Conservation (phyloP, 2,113 vertebrate species). For the Athene cunicularia region DNA sequence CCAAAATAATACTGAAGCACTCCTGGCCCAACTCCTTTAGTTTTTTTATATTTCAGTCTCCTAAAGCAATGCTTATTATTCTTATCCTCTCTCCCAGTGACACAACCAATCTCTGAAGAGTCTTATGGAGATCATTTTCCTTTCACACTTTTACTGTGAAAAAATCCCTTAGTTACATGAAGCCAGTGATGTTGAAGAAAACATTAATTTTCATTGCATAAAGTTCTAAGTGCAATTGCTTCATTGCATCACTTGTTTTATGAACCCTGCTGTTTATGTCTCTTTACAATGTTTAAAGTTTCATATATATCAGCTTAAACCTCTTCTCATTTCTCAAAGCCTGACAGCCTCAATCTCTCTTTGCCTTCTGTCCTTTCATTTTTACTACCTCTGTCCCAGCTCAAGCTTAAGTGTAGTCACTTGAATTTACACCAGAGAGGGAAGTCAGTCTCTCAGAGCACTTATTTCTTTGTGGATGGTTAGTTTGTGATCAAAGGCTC, state of each 20-base stretch:
- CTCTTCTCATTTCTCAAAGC: background rate
- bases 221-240: background rate
- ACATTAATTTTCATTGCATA: background rate
- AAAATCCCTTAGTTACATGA: background rate
- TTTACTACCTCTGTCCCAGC: background rate
- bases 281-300: background rate
- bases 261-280: background rate
- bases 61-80: background rate
- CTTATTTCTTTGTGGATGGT: background rate
- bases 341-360: background rate
- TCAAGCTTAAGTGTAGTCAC: background rate
- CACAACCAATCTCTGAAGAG: background rate
- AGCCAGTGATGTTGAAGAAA: background rate
- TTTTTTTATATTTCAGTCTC: background rate
- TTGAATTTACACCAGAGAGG: background rate
- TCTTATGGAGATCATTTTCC: background rate
- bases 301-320: background rate
- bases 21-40: background rate
- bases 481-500: background rate
- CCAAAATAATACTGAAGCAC: background rate
- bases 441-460: background rate
- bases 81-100: background rate
- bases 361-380: background rate
- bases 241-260: background rate
- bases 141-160: background rate